These are phyloP conservation scores for Nycticorax nycticorax DNA, from an alignment of 2,113 vertebrate species.

Conservation along the genomic window DNA sequence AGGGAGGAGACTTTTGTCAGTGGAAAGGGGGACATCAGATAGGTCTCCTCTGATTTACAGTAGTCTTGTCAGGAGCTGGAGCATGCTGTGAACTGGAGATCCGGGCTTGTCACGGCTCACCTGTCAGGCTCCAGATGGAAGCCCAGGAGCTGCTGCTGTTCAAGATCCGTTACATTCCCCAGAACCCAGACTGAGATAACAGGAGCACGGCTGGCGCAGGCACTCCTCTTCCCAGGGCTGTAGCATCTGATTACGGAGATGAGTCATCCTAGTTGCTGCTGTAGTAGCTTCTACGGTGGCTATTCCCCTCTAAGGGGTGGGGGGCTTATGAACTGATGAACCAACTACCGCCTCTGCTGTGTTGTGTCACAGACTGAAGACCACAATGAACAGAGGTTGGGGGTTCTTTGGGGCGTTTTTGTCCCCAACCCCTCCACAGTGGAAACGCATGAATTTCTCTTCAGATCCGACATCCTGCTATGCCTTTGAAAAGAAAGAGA, in stretches of 20 bases:
- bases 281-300: neutral
- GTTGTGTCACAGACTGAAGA: neutral
- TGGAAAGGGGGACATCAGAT: neutral
- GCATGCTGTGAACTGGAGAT: neutral
- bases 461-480: neutral
- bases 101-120: neutral
- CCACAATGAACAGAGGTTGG: neutral
- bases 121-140: neutral
- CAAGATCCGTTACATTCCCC: too few species aligned
- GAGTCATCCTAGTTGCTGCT: neutral
- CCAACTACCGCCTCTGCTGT: neutral
- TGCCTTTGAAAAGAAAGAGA: neutral
- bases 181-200: neutral
- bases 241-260: neutral
- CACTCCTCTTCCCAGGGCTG: neutral
- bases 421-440: rapidly evolving
- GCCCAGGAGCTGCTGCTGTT: neutral
- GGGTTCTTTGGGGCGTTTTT: neutral
- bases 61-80: neutral
- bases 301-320: neutral
- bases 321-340: neutral
- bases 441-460: neutral
- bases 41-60: neutral
- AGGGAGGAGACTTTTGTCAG: neutral
- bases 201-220: neutral